Evolutionary conservation across 2,113 vertebrate genomes (phyloP).

Genomic region (Dissostichus mawsoni): DNA sequence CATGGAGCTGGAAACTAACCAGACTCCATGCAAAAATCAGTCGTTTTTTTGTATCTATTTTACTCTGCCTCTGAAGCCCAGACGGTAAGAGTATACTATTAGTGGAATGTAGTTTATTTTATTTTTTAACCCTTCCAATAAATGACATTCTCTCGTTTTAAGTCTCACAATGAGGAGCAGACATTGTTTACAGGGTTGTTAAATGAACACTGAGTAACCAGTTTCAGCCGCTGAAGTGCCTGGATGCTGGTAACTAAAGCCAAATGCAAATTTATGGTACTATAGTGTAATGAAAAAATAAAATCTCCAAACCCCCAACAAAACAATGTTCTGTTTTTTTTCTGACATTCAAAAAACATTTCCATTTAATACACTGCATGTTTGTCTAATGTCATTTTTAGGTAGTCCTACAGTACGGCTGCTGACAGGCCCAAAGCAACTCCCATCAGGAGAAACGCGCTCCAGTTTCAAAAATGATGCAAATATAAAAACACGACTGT

Average conservation of each 20-base stretch:
- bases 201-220: not conserved
- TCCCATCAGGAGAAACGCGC: no score
- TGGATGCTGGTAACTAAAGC: slow-evolving; percentile 9
- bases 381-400: no score
- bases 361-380: not conserved
- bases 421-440: no score
- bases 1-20: not conserved
- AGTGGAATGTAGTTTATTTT: not conserved
- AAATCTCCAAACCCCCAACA: not conserved
- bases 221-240: not conserved
- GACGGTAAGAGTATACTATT: not conserved
- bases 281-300: not conserved
- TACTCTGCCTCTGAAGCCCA: not conserved
- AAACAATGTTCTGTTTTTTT: not conserved
- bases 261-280: not conserved
- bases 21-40: not conserved
- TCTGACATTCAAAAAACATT: not conserved
- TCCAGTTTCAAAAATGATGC: no score
- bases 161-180: not conserved
- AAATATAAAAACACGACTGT: no score
- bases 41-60: not conserved
- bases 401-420: no score
- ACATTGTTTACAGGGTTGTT: not conserved
- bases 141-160: not conserved
- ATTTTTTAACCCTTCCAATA: not conserved